A percentile compares a stretch with the other conserved stretches of the same genome.
phyloP scores from a whole-genome alignment of 2,888 invertebrate genomes.

The Calephelis perditalis region DNA sequence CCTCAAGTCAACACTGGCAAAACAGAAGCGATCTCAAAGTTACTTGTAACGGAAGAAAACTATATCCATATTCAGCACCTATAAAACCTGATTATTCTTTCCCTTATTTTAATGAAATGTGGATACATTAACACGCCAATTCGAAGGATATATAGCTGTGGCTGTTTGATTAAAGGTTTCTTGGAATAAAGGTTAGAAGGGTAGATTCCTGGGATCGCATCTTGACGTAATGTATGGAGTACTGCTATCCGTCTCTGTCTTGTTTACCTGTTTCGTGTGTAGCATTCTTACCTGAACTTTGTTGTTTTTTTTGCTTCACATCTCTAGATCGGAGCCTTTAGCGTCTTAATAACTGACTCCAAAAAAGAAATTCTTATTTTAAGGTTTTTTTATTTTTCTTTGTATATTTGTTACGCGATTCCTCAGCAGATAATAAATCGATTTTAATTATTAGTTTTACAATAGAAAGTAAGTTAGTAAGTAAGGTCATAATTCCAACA shows the following conservation, averaged over 20 bases:
- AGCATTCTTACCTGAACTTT: slow-evolving; percentile 4
- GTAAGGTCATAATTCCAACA: too few species aligned
- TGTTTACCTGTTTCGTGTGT: slow-evolving; percentile 37
- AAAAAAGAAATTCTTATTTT: too few species aligned
- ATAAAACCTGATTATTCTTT: not conserved
- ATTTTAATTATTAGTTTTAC: too few species aligned
- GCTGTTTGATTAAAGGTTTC: slow-evolving; percentile 40
- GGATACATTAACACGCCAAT: not conserved
- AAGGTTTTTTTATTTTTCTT: too few species aligned
- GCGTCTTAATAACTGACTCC: too few species aligned
- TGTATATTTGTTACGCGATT: too few species aligned
- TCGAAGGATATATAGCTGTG: slow-evolving; percentile 19
- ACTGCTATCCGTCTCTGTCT: slow-evolving; percentile 44
- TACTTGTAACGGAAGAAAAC: too few species aligned
- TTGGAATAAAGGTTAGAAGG: slow-evolving; percentile 49
- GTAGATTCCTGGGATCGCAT: slow-evolving; percentile 35
- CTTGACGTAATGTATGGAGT: slow-evolving; percentile 30
- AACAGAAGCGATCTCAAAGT: too few species aligned
- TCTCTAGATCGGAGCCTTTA: not conserved
- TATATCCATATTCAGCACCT: too few species aligned
- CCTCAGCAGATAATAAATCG: too few species aligned
- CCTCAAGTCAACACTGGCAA: too few species aligned
- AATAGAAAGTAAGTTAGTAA: too few species aligned
- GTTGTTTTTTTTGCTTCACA: slow-evolving; percentile 32
- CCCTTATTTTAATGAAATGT: slow-evolving; percentile 4